Evolutionary conservation across 2,888 invertebrate species (phyloP), one percentile per base, ranked within the genome.

Genomic region (Drosophila tripunctata): DNA sequence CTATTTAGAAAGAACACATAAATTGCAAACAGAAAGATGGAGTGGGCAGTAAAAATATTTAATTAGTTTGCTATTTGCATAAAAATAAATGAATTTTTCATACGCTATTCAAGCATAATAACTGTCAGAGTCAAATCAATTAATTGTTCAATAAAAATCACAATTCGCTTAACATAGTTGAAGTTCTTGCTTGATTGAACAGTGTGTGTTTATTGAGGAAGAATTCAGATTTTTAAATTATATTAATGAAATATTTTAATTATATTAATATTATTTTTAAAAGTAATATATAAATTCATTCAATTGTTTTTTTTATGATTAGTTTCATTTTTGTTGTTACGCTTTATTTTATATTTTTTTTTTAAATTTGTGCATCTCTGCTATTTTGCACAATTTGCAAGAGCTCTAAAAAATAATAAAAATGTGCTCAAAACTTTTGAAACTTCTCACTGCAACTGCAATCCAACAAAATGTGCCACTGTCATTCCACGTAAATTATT

Each of bases 401-500:
- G 44, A 15, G 21, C 21, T 21, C 5, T 10, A 4, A 5, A 14
- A 52, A 57, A n/a, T n/a, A n/a, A n/a, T n/a, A n/a, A n/a, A 47
- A 17, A 8, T 21, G 12, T 12, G 12, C 7, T 36, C 10, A 38
- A 43, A 61, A 58, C 45, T 45, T 76, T 68, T 38, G 19, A 44
- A 60, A 50, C 19, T 41, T 62, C 19, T 30, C 41, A 31, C 27
- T 30, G 21, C 15, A 47, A 48, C 36, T 40, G 17, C 5, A 27
- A 27, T 15, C 19, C 14, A 21, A 27, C 27, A 36, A 47, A 57
- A 44, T 45, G 43, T 66, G 60, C 50, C 62, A 61, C 58, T 69
- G 44, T 50, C 58, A 64, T 66, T 60, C 60, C 31, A 51, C 30
- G 45, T 38, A 64, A 65, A 64, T 77, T 67, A 75, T 77, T 79